Evolutionary conservation across 2,888 invertebrate genomes (phyloP), one percentile per base, ranked within the genome.

Genomic region (Heliconius sara): DNA sequence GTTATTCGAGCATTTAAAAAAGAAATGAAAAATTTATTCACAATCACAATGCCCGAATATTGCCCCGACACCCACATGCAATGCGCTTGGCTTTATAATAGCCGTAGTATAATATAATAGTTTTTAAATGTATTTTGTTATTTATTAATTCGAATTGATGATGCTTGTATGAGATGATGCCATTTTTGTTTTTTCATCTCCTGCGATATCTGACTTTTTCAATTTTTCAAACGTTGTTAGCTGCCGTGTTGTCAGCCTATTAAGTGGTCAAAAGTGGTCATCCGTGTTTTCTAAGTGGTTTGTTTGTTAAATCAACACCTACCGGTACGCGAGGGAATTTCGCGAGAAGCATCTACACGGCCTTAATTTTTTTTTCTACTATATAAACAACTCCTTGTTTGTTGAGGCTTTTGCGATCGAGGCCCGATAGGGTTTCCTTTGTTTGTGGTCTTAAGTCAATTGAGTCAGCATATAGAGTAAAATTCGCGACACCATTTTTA

Each of bases 271-370:
- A 90, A 91, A 94, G 93, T 93, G 91, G 88, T 86, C 89, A 90
- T 89, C 90, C 91, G 89, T 92, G 93, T 93, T 88, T 91, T 81
- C 85, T 88, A 86, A 85, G 85, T 88, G 87, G 86, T 88, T 85
- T 94, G 89, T 95, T 94, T 93, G 88, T 90, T 87, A 87, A 92
- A 88, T 89, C 88, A 93, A 94, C 91, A 93, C 88, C 92, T 93
- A 93, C 93, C 88, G 90, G 88, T 91, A 87, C 87, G 90, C 89
- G 88, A 89, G 90, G 88, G 89, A 88, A 91, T 91, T 93, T 90
- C 86, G 91, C 92, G 88, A 87, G 90, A 89, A 90, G 90, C 91
- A 90, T 91, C 90, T 87, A 88, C 87, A 87, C 87, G 88, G 88
- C 88, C 90, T 90, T 89, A 89, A 90, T 91, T 91, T 91, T 92